Percentiles rank a stretch among this genome's conserved stretches.
Evolutionary conservation across 2,113 vertebrate species (phyloP).

Genomic region (Sialia sialis): DNA sequence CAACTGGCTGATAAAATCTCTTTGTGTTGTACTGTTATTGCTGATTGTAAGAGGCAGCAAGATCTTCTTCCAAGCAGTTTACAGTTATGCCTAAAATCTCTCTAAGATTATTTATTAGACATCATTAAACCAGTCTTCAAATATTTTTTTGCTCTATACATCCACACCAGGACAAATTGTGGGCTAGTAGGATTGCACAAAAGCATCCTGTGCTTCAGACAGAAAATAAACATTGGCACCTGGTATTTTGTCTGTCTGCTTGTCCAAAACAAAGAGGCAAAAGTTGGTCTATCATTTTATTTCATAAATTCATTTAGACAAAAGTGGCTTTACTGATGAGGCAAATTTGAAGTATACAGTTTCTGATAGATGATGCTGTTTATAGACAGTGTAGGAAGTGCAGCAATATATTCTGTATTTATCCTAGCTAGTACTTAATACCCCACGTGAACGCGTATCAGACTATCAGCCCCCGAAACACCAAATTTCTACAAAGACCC

Average conservation of each 20-base stretch:
- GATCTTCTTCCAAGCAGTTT: background rate
- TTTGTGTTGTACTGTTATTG: background rate
- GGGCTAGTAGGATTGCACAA: background rate
- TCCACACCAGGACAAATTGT: background rate
- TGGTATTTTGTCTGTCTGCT: background rate
- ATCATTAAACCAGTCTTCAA: background rate
- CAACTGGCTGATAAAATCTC: background rate
- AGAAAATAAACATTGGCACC: background rate
- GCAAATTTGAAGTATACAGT: background rate
- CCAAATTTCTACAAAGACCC: rapidly evolving
- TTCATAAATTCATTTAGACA: background rate
- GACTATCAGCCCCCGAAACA: background rate
- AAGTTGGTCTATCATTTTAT: background rate
- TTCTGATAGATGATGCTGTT: background rate
- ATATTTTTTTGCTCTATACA: background rate
- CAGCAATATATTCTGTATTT: background rate
- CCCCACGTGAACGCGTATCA: too few relatives aligned
- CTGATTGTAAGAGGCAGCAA: background rate
- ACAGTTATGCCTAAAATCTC: background rate
- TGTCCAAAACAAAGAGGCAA: background rate
- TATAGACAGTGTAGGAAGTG: background rate
- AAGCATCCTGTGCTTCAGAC: background rate
- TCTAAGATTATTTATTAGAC: background rate
- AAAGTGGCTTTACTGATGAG: background rate
- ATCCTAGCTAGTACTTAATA: too few relatives aligned